Percentiles rank a stretch among this genome's conserved stretches.
Conservation (phyloP, 2,113 vertebrate species). For the Trachemys scripta region DNA sequence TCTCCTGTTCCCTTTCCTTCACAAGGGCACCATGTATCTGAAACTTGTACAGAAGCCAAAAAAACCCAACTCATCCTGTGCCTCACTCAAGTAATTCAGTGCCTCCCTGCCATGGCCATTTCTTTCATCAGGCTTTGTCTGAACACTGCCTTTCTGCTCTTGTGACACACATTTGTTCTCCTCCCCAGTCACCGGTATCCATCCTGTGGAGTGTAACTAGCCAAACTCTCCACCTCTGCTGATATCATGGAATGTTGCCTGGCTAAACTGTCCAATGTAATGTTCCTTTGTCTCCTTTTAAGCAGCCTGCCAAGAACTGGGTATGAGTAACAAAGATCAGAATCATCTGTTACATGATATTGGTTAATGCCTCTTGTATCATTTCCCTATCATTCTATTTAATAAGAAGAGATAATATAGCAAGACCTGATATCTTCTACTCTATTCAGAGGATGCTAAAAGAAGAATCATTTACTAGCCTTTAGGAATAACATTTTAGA, state of each 20-base stretch:
- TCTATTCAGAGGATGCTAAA: background rate
- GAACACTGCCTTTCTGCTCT: background rate
- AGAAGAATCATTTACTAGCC: background rate
- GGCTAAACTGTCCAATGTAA: background rate
- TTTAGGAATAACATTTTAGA: background rate
- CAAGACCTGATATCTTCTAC: rapidly evolving
- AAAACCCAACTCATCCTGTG: background rate
- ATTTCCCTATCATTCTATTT: background rate
- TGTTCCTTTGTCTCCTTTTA: background rate
- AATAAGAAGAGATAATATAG: background rate
- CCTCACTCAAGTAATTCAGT: background rate
- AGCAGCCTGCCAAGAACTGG: background rate
- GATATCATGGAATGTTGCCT: background rate
- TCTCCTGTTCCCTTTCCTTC: background rate
- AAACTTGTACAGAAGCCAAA: background rate
- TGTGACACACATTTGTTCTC: constrained; percentile 27
- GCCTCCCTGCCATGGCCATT: background rate
- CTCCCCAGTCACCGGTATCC: background rate
- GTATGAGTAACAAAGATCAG: background rate
- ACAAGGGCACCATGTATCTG: background rate
- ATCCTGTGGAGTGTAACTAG: background rate
- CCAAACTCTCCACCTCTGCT: background rate
- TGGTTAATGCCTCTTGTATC: background rate
- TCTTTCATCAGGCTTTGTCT: constrained; percentile 3
- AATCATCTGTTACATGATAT: background rate